Conservation (phyloP, 2,888 invertebrate genomes). For the Sussaba pulchella region DNA sequence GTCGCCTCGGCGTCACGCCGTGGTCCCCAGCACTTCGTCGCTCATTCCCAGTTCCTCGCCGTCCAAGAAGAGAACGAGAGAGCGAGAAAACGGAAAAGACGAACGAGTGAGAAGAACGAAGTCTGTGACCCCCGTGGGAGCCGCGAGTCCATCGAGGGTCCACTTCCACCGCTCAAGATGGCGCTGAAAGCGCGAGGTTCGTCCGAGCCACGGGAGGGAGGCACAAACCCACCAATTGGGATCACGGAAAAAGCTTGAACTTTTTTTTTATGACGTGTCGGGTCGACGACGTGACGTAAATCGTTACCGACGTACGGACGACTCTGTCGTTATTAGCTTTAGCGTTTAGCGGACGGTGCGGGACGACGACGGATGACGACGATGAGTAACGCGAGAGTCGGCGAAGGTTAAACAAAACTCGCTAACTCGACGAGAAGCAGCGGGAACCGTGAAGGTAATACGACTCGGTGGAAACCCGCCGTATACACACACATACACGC, state of each 20-base stretch:
- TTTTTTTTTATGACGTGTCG: too few species aligned
- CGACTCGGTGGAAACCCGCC: neutral
- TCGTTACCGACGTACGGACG: conserved; percentile 15
- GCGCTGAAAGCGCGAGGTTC: neutral
- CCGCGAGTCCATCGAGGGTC: conserved; percentile 34
- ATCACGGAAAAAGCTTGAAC: conserved; percentile 47
- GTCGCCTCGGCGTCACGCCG: conserved; percentile 15
- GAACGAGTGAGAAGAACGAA: conserved; percentile 58
- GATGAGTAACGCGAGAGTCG: neutral
- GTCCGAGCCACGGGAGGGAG: neutral
- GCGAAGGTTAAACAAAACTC: conserved; percentile 39
- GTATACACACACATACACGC: neutral
- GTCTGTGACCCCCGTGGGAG: conserved; percentile 73
- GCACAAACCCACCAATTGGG: too few species aligned
- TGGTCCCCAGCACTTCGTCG: neutral
- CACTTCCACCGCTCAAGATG: neutral
- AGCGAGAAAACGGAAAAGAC: neutral
- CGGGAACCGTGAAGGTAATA: conserved; percentile 8
- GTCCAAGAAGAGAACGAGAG: neutral
- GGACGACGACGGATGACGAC: neutral
- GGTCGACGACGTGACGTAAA: conserved; percentile 44
- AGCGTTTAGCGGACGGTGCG: conserved; percentile 35
- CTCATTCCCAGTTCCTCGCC: neutral
- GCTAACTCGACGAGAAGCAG: conserved; percentile 48
- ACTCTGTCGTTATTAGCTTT: conserved; percentile 57